Evolutionary conservation across 2,888 invertebrate species (phyloP).

Genomic region (Drosophila sordidula): DNA sequence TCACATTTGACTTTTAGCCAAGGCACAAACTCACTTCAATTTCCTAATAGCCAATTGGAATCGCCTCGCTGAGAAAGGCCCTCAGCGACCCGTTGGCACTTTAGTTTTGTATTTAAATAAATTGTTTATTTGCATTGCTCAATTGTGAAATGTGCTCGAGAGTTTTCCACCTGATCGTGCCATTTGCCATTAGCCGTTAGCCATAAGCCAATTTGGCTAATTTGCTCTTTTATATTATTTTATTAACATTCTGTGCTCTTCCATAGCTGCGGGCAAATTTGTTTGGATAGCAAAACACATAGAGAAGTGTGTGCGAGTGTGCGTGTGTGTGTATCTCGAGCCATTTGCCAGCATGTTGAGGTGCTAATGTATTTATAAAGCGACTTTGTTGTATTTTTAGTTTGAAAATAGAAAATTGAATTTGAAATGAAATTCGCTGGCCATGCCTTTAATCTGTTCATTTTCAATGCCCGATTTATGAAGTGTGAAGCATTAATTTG

Average conservation of each 20-base stretch:
- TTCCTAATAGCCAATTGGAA: neutral
- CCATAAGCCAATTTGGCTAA: conserved; percentile 22
- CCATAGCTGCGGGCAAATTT: conserved; percentile 1
- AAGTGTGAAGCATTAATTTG: conserved; percentile 77
- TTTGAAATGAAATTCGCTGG: conserved; percentile 35
- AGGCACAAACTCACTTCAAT: neutral
- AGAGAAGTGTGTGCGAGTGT: neutral
- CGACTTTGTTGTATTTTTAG: conserved; percentile 72
- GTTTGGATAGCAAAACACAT: conserved; percentile 6
- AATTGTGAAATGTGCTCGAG: conserved; percentile 9
- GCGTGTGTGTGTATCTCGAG: conserved; percentile 9
- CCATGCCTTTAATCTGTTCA: conserved; percentile 72
- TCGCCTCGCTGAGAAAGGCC: conserved; percentile 4
- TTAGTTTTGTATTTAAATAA: conserved; percentile 49
- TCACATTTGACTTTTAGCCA: neutral
- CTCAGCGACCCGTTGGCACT: conserved; percentile 12
- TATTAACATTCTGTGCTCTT: conserved; percentile 33
- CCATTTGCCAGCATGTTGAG: conserved; percentile 60
- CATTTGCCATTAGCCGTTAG: conserved; percentile 25
- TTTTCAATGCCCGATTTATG: conserved; percentile 74
- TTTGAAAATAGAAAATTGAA: conserved; percentile 26
- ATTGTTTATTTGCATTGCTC: conserved; percentile 39
- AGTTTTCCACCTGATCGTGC: conserved; percentile 18
- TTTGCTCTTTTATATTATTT: conserved; percentile 40
- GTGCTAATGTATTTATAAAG: conserved; percentile 80